Conservation (phyloP, 1,140 invertebrate genomes). For the Mesaphorura yosii region DNA sequence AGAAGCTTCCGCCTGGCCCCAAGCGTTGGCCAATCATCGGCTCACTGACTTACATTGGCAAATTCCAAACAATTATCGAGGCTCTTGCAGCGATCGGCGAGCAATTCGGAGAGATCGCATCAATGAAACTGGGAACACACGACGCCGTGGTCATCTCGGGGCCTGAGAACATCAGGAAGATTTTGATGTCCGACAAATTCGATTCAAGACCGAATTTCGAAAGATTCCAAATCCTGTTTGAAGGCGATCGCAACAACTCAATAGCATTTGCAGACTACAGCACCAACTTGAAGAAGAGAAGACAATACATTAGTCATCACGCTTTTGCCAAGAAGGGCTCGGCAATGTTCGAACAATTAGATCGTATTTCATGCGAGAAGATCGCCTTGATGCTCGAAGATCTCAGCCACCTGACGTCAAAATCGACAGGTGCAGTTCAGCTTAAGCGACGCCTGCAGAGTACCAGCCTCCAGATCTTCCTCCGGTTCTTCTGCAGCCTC, state of each 20-base stretch:
- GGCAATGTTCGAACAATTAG: conserved; percentile 45
- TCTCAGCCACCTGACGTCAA: conserved; percentile 25
- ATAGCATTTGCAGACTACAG: conserved; percentile 78
- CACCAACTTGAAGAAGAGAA: conserved; percentile 58
- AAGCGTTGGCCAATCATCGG: conserved; percentile 57
- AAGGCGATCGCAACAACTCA: conserved; percentile 56
- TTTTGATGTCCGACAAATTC: conserved; percentile 66
- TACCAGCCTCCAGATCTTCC: conserved; percentile 71
- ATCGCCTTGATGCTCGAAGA: conserved; percentile 26
- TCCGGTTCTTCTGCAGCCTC: conserved; percentile 66
- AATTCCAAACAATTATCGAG: conserved; percentile 54
- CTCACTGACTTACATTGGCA: conserved; percentile 53
- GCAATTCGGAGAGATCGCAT: conserved; percentile 62
- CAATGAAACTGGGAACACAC: conserved; percentile 54
- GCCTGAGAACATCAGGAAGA: conserved; percentile 58
- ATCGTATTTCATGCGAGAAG: conserved; percentile 27
- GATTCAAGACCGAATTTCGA: conserved; percentile 67
- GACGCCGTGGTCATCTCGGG: conserved; percentile 66
- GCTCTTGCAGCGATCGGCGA: conserved; percentile 56
- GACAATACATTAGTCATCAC: conserved; percentile 62
- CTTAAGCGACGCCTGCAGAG: conserved; percentile 53
- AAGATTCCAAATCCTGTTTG: conserved; percentile 52
- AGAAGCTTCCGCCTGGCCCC: conserved; percentile 42
- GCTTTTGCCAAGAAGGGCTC: conserved; percentile 63
- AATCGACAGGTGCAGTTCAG: conserved; percentile 25